A percentile compares a stretch with the other conserved stretches of the same genome.
phyloP scores from a whole-genome alignment of 2,113 vertebrate genomes.

The Xiphophorus maculatus region DNA sequence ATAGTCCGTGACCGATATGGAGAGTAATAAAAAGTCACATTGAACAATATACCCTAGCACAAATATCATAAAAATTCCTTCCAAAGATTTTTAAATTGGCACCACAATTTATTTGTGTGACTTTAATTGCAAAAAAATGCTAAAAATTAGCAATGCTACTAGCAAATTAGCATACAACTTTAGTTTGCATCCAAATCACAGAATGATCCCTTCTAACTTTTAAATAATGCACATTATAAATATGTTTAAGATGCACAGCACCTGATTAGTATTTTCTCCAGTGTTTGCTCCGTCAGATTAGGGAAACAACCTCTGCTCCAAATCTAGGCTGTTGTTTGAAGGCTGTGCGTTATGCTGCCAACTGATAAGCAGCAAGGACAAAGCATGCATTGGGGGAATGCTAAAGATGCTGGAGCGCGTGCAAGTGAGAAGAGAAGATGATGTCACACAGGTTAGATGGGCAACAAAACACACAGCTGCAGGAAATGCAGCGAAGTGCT shows the following conservation, averaged over 20 bases:
- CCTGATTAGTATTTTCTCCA: background rate
- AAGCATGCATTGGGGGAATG: slow-evolving; percentile 13
- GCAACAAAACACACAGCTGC: slow-evolving; percentile 29
- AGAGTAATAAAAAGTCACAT: no score
- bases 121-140: no score
- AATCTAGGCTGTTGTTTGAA: slow-evolving; percentile 14
- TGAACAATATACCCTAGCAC: no score
- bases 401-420: slow-evolving; percentile 9
- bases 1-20: no score
- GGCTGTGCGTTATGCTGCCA: background rate
- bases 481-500: slow-evolving; percentile 19
- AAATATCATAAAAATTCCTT: no score
- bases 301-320: background rate
- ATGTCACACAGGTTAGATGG: slow-evolving; percentile 7
- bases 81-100: no score
- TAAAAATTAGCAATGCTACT: no score
- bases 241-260: background rate
- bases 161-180: no score
- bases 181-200: no score
- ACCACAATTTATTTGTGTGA: no score
- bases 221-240: background rate
- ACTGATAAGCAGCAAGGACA: slow-evolving; percentile 36
- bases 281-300: background rate
- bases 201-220: no score
- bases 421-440: slow-evolving; percentile 12